These are phyloP conservation scores for Xiphydria camelus DNA, from an alignment of 2,888 invertebrate genomes.

Conservation along the genomic window DNA sequence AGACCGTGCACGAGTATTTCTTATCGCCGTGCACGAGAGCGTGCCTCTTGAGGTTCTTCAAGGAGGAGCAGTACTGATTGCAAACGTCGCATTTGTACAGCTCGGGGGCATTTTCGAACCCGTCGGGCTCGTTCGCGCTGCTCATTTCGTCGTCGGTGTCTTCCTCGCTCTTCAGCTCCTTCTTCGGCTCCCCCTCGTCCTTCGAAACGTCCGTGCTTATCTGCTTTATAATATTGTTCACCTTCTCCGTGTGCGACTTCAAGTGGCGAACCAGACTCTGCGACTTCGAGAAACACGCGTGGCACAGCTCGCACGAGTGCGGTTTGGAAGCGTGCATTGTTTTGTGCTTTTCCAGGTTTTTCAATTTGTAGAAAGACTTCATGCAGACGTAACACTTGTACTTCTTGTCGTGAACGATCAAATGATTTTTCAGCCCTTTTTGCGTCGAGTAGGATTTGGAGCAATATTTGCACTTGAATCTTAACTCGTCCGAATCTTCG, in stretches of 20 bases:
- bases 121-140: slow-evolving; percentile 32
- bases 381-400: slow-evolving; percentile 46
- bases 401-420: slow-evolving; percentile 49
- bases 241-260: slow-evolving; percentile 42
- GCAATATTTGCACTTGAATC: slow-evolving; percentile 48
- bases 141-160: slow-evolving; percentile 40
- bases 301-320: slow-evolving; percentile 47
- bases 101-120: slow-evolving; percentile 44
- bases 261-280: slow-evolving; percentile 43
- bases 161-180: slow-evolving; percentile 34
- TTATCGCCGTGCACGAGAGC: slow-evolving; percentile 53
- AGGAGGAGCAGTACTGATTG: slow-evolving; percentile 50
- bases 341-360: slow-evolving; percentile 49
- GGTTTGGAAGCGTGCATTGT: slow-evolving; percentile 43
- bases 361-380: slow-evolving; percentile 47
- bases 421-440: slow-evolving; percentile 51
- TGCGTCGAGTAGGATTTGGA: slow-evolving; percentile 45
- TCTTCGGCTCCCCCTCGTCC: slow-evolving; percentile 28
- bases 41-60: slow-evolving; percentile 51
- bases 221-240: slow-evolving; percentile 35
- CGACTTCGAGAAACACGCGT: slow-evolving; percentile 44
- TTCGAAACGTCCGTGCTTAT: slow-evolving; percentile 27
- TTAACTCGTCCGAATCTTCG: slow-evolving; percentile 33
- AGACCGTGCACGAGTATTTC: slow-evolving; percentile 54
- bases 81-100: slow-evolving; percentile 52